Base-by-base conservation (phyloP, 2,888 invertebrate species). In the Alitta virens region DNA sequence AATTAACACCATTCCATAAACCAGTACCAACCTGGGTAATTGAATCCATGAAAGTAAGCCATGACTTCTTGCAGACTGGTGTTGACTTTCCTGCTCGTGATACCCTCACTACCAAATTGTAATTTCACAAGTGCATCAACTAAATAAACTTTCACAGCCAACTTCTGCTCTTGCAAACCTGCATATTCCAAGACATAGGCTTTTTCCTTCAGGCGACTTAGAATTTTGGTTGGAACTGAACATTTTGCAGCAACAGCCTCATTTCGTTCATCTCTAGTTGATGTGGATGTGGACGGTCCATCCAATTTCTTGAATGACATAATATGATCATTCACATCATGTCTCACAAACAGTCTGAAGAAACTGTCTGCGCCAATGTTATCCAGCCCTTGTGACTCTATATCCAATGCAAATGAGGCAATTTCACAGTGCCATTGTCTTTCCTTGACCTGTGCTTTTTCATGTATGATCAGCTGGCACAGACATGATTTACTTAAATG, bases 1-100 rank as follows among this genome's bases (percentile, higher is more conserved):
- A n/a, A n/a, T n/a, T n/a, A n/a, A n/a, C n/a, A n/a, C n/a, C n/a
- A n/a, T n/a, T n/a, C n/a, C n/a, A n/a, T n/a, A n/a, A n/a, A n/a
- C n/a, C n/a, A n/a, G 25, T 21, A 55, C 52, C 9, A 23, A 67
- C 67, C 65, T 46, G 60, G 51, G 16, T 33, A 7, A 25, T 25
- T 49, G 18, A 72, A 65, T n/a, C 68, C 66, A 62, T 71, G 74
- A 60, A 76, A 76, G 59, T 71, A 59, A n/a, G 64, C 61, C 69
- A 79, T 71, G 18, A 77, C 58, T 14, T 54, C 52, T 51, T 69
- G 70, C 24, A 76, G 24, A 3, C 72, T 66, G 5, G 56, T 14
- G 54, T 72, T 67, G 7, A 63, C 62, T 49, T 66, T 67, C 60
- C 67, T 75, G 56, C 60, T 49, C 67, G 68, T 42, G 2, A 71